Base-by-base conservation (phyloP, 2,797 vertebrate genomes). In the Microctenopoma lineatum region DNA sequence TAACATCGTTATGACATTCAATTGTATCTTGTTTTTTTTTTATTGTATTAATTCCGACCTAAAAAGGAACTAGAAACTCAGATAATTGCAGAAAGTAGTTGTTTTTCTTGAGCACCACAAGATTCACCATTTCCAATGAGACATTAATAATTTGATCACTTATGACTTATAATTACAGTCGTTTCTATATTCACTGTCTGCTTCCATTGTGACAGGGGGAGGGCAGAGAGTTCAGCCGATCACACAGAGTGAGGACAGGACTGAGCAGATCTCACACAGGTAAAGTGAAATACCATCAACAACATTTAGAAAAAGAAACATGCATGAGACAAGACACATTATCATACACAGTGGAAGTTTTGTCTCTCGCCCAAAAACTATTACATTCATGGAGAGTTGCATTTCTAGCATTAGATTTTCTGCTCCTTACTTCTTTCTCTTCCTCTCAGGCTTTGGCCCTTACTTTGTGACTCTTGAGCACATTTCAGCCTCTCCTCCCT, bases 221-320 rank as follows among this genome's bases (percentile, higher is more conserved):
- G 15, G 80, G 74, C 41, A 74, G 38, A 63, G 87, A 82, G 65
- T 76, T 85, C 13, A 63, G 47, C 12, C 78, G 66, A 15, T 51
- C 75, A 9, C 73, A 61, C 15, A 83, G 81, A 77, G 47, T 29
- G 41, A 84, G 87, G 77, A 41, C 61, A 18, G 85, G 82, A 75
- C 87, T 92, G 54, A 83, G 80, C 73, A 78, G 90, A 64, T 89
- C 85, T 63, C 85, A 91, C 54, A 90, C 90, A 84, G 89, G 87
- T 90, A 76, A 57, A 50, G 12, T 18, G 2, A 44, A 25, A 45
- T 0, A 13, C 10, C 14, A 15, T 42, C 4, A 14, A 4, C 14
- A 42, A 42, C 14, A 42, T 15, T 36, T 36, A 3, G 29, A 41
- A 12, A 14, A 42, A 42, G 16, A 45, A 18, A 45, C 4, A 58